Percentiles rank a stretch among this genome's conserved stretches.
phyloP scores from a whole-genome alignment of 2,888 invertebrate species.

The Stratiomys singularior region DNA sequence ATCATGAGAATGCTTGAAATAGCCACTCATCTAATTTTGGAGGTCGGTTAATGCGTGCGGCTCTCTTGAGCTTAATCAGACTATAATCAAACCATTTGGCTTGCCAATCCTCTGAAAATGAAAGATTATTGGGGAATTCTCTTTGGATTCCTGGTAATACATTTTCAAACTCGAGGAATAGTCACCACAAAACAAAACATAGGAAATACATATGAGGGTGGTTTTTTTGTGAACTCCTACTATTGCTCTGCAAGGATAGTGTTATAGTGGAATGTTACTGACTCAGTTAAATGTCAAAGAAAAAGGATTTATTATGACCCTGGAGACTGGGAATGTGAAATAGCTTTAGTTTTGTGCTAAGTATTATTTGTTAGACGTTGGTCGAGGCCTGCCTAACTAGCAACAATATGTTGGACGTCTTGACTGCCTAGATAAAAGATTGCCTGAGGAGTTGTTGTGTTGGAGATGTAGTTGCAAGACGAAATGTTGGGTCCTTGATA shows the following conservation, averaged over 20 bases:
- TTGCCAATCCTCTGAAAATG: conserved; percentile 1
- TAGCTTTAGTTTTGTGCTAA: conserved; percentile 10
- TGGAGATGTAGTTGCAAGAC: neutral
- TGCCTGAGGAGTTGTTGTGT: conserved; percentile 17
- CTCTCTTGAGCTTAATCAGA: conserved; percentile 42
- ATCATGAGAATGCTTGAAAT: conserved; percentile 44
- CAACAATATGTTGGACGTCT: conserved; percentile 11
- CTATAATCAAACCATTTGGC: conserved; percentile 35
- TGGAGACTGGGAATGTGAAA: conserved; percentile 30
- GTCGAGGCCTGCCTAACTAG: neutral
- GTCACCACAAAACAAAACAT: neutral
- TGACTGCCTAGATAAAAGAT: conserved; percentile 33
- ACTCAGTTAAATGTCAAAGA: conserved; percentile 42
- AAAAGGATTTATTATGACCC: conserved; percentile 45
- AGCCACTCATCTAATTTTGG: conserved; percentile 43
- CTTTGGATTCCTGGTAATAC: neutral
- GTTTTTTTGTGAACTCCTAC: conserved; percentile 2
- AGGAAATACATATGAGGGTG: conserved; percentile 21
- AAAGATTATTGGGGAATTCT: conserved; percentile 34
- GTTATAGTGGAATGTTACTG: conserved; percentile 21
- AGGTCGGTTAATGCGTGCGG: conserved; percentile 35
- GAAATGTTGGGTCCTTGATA: neutral
- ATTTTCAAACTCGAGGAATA: neutral
- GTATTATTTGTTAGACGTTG: neutral
- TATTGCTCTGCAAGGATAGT: neutral